Base-by-base conservation (phyloP, 2,888 invertebrate species). In the Lasioglossum vierecki region DNA sequence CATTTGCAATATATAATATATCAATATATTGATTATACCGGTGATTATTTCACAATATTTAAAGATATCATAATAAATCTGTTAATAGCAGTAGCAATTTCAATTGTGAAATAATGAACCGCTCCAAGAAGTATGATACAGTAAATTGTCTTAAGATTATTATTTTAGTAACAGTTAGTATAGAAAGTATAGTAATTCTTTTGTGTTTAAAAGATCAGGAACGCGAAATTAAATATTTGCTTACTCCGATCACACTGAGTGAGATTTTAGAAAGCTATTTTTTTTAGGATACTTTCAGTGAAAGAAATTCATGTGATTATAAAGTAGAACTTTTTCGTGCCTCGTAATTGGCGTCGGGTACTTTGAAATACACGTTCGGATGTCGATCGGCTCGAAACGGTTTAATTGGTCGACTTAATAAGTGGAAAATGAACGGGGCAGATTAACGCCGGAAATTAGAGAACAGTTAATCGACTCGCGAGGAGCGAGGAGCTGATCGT, bases 401-500 rank as follows among this genome's bases (percentile, higher is more conserved):
- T 26, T 76, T 49, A 68, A 68, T 41, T 41, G 39, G 68, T 39
- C 22, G 39, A 22, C 68, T 9, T 9, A 39, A 68, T 68, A 68
- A 39, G 6, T 2, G 39, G 22, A 68, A 68, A 22, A 39, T n/a
- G 11, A 39, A 6, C 18, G 22, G 9, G 22, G 30, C 41, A 26
- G 26, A 41, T 39, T 66, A 71, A 80, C 60, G 44, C 57, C 57
- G 60, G n/a, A 39, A 74, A 63, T 80, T 74, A 66, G 70, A 76
- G 41, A 79, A 79, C 60, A 4, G 63, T 39, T 73, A 49, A 71
- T 35, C 15, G 74, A 49, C 26, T 77, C 46, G 71, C 46, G 72
- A 22, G 68, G 68, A 46, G 39, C 46, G 30, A 66, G n/a, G n/a
- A n/a, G 39, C 46, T 44, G 70, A 75, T 76, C 49, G 84, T 60